Evolutionary conservation across 2,888 invertebrate species (phyloP).

Genomic region (Yponomeuta evonymella): DNA sequence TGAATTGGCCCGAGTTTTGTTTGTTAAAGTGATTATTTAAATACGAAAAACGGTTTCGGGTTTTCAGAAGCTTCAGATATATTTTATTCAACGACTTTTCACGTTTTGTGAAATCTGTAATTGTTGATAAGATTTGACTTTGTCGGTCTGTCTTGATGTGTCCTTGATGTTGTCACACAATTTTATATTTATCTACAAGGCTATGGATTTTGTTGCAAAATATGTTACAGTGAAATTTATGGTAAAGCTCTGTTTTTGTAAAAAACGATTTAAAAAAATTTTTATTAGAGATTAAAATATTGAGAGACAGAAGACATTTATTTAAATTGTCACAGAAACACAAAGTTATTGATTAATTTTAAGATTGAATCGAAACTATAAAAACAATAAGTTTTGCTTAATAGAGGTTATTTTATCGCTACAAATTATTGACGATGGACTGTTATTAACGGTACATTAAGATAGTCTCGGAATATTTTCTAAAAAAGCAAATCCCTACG

Average conservation of each 20-base stretch:
- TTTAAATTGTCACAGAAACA: slow-evolving; percentile 11
- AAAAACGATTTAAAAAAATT: too few species aligned
- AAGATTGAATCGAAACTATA: not conserved
- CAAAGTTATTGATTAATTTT: not conserved
- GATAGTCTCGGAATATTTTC: slow-evolving; percentile 33
- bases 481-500: slow-evolving; percentile 54
- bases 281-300: too few species aligned
- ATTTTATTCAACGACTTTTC: slow-evolving; percentile 72
- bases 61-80: slow-evolving; percentile 70
- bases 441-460: not conserved
- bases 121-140: slow-evolving; percentile 53
- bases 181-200: too few species aligned
- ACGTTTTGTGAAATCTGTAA: slow-evolving; percentile 60
- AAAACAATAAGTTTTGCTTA: not conserved
- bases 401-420: not conserved
- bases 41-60: slow-evolving; percentile 72
- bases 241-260: too few species aligned
- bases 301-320: too few species aligned
- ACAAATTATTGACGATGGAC: not conserved
- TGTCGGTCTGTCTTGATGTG: slow-evolving; percentile 24
- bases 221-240: too few species aligned
- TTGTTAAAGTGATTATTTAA: slow-evolving; percentile 76
- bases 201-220: too few species aligned
- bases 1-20: slow-evolving; percentile 66
- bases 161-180: too few species aligned